Conservation (phyloP, 2,797 vertebrate species). For the Erpetoichthys calabaricus region DNA sequence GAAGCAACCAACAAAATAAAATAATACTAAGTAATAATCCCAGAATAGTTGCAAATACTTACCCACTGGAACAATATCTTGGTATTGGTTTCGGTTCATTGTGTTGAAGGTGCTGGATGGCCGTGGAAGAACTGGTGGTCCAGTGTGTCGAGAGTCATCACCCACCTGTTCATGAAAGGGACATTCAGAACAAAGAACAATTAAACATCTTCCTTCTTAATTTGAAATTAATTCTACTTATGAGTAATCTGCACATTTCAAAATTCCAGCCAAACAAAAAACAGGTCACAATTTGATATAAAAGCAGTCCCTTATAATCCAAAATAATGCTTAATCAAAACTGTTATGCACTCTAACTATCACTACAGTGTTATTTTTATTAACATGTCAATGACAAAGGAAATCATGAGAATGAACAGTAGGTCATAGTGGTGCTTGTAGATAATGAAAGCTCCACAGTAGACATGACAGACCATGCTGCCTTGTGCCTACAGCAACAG, state of each 20-base stretch:
- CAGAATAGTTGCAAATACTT: conserved; percentile 27
- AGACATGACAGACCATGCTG: not conserved
- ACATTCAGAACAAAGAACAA: not conserved
- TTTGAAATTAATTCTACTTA: not conserved
- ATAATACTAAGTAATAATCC: no score
- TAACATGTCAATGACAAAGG: no score
- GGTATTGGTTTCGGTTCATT: conserved; percentile 78
- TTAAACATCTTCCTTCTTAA: not conserved
- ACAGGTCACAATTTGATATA: not conserved
- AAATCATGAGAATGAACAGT: no score
- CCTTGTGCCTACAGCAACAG: not conserved
- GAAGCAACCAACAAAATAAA: no score
- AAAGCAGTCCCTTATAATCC: no score
- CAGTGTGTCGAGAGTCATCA: conserved; percentile 77
- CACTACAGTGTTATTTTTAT: no score
- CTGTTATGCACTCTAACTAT: no score
- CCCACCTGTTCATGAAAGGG: conserved; percentile 55
- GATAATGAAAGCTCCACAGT: no score
- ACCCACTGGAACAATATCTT: conserved; percentile 90
- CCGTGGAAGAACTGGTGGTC: conserved; percentile 67
- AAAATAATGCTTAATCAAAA: no score
- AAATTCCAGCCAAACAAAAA: not conserved
- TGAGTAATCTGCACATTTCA: not conserved
- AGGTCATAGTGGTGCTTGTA: no score
- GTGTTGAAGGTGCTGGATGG: conserved; percentile 86